Percentiles rank a stretch among this genome's conserved stretches.
Evolutionary conservation across 2,797 vertebrate genomes (phyloP).

Genomic region (Peromyscus melanophrys): DNA sequence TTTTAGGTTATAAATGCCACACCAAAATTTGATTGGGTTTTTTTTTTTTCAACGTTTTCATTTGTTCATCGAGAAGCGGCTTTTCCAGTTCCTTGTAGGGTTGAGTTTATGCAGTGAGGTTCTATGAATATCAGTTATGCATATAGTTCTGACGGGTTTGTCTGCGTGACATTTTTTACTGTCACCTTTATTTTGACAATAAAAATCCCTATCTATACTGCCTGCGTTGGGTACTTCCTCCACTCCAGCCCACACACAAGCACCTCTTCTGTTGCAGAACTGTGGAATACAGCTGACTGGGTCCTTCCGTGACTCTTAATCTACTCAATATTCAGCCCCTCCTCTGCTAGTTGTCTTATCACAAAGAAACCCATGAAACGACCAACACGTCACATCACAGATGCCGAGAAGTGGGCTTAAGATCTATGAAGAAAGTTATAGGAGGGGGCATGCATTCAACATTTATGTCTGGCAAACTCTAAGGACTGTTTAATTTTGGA

Average conservation of each 20-base stretch:
- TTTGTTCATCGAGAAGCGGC: not conserved
- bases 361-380: not conserved
- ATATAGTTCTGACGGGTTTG: not conserved
- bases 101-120: slow-evolving; percentile 18
- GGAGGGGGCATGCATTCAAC: not conserved
- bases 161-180: not conserved
- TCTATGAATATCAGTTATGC: not conserved
- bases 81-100: not conserved
- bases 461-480: not conserved
- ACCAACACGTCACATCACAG: not conserved
- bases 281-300: not conserved
- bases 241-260: not conserved
- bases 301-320: not conserved
- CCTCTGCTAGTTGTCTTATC: not conserved
- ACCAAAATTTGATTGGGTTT: not conserved
- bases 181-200: not conserved
- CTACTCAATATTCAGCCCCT: not conserved
- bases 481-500: not conserved
- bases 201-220: not conserved
- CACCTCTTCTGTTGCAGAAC: not conserved
- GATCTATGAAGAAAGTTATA: not conserved
- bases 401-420: not conserved
- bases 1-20: not conserved
- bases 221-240: not conserved
- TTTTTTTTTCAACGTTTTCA: not conserved